Conservation (phyloP, 2,113 vertebrate genomes). For the Pyrgilauda ruficollis region DNA sequence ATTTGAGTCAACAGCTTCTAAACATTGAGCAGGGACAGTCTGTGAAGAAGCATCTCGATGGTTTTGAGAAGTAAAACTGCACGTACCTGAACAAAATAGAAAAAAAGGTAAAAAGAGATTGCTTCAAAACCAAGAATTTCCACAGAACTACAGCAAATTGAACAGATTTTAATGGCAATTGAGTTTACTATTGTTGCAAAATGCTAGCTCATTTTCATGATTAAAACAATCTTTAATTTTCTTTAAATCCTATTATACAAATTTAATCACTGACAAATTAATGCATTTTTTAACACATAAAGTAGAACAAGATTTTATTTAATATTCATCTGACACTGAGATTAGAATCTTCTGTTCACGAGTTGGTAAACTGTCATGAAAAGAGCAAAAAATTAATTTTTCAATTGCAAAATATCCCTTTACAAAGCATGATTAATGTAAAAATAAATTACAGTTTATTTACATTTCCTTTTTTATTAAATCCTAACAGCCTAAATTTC, state of each 20-base stretch:
- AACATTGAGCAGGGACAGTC: conserved; percentile 75
- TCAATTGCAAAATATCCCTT: not conserved
- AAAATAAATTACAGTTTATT: not conserved
- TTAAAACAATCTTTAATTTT: not conserved
- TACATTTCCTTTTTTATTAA: not conserved
- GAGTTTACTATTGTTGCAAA: not conserved
- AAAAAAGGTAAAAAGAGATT: not conserved
- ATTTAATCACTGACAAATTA: not conserved
- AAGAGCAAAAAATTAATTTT: not conserved
- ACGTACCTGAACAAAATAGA: conserved; percentile 47
- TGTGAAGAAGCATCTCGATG: conserved; percentile 88
- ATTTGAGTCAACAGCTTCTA: conserved; percentile 78
- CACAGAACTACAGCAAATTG: not conserved
- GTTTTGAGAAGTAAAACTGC: conserved; percentile 68
- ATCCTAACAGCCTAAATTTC: not conserved
- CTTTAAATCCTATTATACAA: not conserved
- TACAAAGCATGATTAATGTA: not conserved
- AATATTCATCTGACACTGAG: not conserved
- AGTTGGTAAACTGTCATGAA: not conserved
- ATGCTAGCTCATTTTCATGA: not conserved
- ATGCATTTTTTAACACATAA: not conserved
- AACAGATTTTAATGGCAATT: not conserved
- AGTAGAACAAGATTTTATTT: not conserved
- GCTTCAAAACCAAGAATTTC: not conserved
- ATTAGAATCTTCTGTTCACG: not conserved